Conservation (phyloP, 2,797 vertebrate genomes). For the Notamacropus eugenii region DNA sequence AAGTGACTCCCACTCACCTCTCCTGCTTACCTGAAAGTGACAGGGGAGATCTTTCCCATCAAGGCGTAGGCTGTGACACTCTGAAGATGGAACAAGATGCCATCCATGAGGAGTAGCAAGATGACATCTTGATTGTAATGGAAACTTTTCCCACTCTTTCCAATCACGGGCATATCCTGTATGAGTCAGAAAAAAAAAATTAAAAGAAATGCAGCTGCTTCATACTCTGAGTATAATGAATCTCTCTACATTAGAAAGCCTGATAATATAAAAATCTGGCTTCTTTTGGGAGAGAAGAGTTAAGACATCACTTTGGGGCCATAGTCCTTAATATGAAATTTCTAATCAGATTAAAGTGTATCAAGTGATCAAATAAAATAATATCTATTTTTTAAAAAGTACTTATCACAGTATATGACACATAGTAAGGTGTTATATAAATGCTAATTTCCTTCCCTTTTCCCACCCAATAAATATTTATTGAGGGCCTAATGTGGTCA, state of each 20-base stretch:
- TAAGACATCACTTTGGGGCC: background rate
- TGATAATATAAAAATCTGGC: background rate
- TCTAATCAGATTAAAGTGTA: background rate
- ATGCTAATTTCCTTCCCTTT: background rate
- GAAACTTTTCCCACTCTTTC: slow-evolving; percentile 89
- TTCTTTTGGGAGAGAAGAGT: background rate
- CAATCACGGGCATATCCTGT: slow-evolving; percentile 91
- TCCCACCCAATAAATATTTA: background rate
- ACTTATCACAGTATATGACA: background rate
- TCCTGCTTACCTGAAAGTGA: slow-evolving; percentile 94
- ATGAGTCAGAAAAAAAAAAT: background rate
- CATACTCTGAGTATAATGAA: background rate
- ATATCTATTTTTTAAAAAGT: too few species aligned
- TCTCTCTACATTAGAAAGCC: background rate
- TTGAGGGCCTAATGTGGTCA: background rate
- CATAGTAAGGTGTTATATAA: background rate
- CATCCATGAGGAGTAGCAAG: slow-evolving; percentile 92
- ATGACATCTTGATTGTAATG: slow-evolving; percentile 91
- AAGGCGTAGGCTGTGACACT: slow-evolving; percentile 96
- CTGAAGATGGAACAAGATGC: slow-evolving; percentile 95
- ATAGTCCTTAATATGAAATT: background rate
- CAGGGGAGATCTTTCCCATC: slow-evolving; percentile 97
- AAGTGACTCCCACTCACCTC: accelerated
- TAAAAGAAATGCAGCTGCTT: background rate
- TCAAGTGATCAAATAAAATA: background rate